Base-by-base conservation (phyloP, 2,888 invertebrate genomes). In the Dynastes maya region DNA sequence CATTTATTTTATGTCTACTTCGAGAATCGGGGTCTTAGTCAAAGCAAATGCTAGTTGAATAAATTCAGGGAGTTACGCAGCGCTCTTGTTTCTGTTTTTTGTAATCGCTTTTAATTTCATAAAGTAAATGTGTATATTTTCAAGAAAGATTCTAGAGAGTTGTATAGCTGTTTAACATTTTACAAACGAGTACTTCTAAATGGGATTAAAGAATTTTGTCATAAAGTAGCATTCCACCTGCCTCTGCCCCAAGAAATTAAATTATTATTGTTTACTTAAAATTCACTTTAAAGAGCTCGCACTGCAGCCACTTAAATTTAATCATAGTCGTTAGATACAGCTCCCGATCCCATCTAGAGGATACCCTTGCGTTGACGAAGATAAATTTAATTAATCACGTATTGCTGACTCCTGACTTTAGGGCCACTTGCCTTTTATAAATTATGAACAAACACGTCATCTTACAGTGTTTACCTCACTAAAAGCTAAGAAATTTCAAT, bases 211-310 rank as follows among this genome's bases (percentile, higher is more conserved):
- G 9, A 45, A 45, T 45, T 11, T 22, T 22, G n/a, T 8, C 16
- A n/a, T 16, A 55, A 16, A 55, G 13, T 55, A 55, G 55, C 13
- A 22, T 22, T 8, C 55, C n/a, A 16, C 5, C 55, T 55, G n/a
- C 13, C n/a, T 16, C n/a, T 55, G 1, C 6, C 8, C 22, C 16
- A 6, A 22, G n/a, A n/a, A 55, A 55, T 55, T 11, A 5, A 55
- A 55, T 55, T 55, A 55, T 55, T 13, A 55, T 55, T 55, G 55
- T 55, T 55, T 55, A 3, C 13, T 55, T n/a, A 55, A 55, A 32
- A 29, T 63, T 63, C 11, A 29, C 63, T 63, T 29, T 11, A 13
- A 63, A 63, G 9, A 32, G 32, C 32, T 32, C 32, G 63, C 8
- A 13, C 11, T n/a, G 27, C 29, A 63, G n/a, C 29, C 32, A 63